A percentile compares a stretch with the other conserved stretches of the same genome.
Evolutionary conservation across 1,140 invertebrate species (phyloP).

Genomic region (Polypedilum vanderplanki): DNA sequence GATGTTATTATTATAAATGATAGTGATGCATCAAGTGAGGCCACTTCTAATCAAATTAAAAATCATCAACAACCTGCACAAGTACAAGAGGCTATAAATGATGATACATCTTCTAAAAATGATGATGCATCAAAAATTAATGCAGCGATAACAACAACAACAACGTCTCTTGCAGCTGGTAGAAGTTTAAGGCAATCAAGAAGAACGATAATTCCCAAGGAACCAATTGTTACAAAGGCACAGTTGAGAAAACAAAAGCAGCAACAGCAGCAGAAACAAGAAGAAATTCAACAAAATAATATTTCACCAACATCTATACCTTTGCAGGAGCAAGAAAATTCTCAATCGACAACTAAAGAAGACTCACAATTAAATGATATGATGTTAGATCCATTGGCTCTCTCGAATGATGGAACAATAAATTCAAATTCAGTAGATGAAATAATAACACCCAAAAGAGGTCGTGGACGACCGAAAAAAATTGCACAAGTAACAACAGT

Average conservation of each 20-base stretch:
- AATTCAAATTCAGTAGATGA: constrained; percentile 26
- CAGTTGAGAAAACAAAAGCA: not conserved
- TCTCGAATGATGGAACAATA: not conserved
- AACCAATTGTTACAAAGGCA: not conserved
- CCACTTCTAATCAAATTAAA: not conserved
- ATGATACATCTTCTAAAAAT: not conserved
- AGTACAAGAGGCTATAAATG: not conserved
- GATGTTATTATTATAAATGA: constrained; percentile 23
- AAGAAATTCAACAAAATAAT: not conserved
- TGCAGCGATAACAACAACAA: too few species aligned
- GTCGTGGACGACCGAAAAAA: constrained; percentile 11
- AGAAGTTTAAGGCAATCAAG: constrained; percentile 7
- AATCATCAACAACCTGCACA: not conserved
- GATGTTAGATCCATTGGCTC: constrained; percentile 16
- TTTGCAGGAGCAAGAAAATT: not conserved
- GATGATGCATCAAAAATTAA: not conserved
- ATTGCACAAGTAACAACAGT: not conserved
- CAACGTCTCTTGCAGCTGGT: not conserved
- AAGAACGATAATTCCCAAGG: not conserved
- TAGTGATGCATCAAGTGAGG: constrained; percentile 20
- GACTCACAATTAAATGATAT: not conserved
- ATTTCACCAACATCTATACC: not conserved
- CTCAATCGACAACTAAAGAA: not conserved
- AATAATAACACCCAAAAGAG: not conserved
- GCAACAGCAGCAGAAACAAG: not conserved